phyloP scores from a whole-genome alignment of 2,113 vertebrate genomes.

The Hippocampus zosterae region DNA sequence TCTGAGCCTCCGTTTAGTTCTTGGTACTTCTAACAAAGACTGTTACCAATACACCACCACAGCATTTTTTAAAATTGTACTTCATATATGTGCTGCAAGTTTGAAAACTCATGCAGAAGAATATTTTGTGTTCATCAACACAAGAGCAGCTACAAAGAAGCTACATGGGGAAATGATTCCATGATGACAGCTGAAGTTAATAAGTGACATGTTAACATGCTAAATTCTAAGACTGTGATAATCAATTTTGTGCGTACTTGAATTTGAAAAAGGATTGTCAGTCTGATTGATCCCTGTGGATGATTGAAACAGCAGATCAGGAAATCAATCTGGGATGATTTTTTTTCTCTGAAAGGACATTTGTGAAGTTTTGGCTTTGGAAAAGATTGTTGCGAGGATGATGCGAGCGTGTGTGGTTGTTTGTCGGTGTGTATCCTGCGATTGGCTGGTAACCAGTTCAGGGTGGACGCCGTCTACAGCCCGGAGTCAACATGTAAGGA shows the following conservation, averaged over 20 bases:
- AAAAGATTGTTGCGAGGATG: too few relatives aligned
- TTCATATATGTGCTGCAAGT: conserved; percentile 14
- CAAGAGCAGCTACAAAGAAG: conserved; percentile 17
- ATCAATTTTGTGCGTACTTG: conserved; percentile 32
- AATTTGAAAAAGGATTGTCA: conserved; percentile 35
- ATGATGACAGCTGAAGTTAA: conserved; percentile 2
- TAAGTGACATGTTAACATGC: conserved; percentile 25
- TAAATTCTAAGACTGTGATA: conserved; percentile 25
- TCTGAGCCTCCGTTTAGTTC: too few relatives aligned
- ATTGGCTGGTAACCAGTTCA: too few relatives aligned
- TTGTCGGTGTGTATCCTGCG: too few relatives aligned
- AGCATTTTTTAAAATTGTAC: not conserved
- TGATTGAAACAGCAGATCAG: conserved; percentile 23
- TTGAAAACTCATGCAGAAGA: not conserved
- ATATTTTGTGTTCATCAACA: conserved; percentile 32
- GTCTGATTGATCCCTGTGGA: conserved; percentile 35
- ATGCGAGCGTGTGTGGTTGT: too few relatives aligned
- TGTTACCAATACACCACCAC: too few relatives aligned
- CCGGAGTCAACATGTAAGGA: not conserved
- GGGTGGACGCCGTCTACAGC: too few relatives aligned
- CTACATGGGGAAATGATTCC: not conserved
- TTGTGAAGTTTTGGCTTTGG: not conserved
- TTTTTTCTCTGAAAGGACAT: conserved; percentile 14
- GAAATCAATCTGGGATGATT: conserved; percentile 29
- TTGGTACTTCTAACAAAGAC: too few relatives aligned